Base-by-base conservation (phyloP, 64 coral and sea anemone species). In the Montipora sp. region DNA sequence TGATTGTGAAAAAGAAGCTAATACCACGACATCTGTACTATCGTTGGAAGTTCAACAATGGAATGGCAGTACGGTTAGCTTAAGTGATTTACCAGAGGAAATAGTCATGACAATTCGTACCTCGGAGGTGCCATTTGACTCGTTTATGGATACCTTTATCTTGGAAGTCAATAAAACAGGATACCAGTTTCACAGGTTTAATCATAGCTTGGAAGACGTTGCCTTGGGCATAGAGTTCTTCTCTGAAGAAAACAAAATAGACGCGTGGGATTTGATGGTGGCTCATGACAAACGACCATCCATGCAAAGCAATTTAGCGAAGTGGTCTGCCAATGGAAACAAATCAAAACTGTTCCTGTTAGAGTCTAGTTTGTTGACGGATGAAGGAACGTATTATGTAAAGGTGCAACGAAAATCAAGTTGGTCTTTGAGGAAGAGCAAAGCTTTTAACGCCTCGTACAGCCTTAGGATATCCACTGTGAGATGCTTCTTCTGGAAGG, bases 401-500 rank as follows among this genome's bases (percentile, higher is more conserved):
- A 50, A 73, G 5, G 75, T 93, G 15, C 75, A 77, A 21, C 24
- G 57, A 73, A 51, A 69, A 36, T 14, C 86, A 47, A 23, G 15
- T 5, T 14, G 3, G 61, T 63, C 4, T 13, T 9, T 43, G 6
- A 3, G 13, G 57, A 77, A 50, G 1, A 51, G 47, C 6, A 3
- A 18, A 9, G 23, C 13, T 3, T 59, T 51, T 7, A 93, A 88
- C 53, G 36, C 75, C 27, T 80, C 91, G 2, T 93, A 93, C 50
- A 88, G 75, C 55, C 84, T 93, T 0, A 77, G 61, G 27, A 19
- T 88, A 48, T 88, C 84, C 65, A 66, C 48, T n/a, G 70, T 86
- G 5, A 81, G 50, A 51, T 93, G 91, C 23, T 87, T 87, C 16
- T 93, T 63, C 83, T 93, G 91, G 91, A 45, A 43, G 46, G 48